Evolutionary conservation across 2,888 invertebrate species (phyloP), one percentile per base, ranked within the genome.

Genomic region (Cerceris rybyensis): DNA sequence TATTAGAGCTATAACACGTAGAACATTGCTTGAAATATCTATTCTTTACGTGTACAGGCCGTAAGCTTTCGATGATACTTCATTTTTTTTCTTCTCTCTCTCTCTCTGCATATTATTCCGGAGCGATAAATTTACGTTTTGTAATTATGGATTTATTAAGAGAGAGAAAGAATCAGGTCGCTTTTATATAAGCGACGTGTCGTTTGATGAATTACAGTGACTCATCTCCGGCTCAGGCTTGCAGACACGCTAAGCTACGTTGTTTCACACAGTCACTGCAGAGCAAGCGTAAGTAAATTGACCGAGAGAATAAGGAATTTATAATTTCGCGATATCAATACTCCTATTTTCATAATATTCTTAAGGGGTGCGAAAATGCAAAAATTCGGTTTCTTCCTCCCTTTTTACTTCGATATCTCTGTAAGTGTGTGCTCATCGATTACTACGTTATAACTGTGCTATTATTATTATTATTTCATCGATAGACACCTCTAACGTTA

Each of bases 1-100:
- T 87, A 84, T 87, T 77, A 86, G 79, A 83, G 88, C 86, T 88
- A 88, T 87, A 87, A 88, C 86, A 88, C 82, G 88, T 87, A 86
- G 86, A 87, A 87, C 80, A 82, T 85, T 85, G 85, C 80, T 88
- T 84, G 75, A 73, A 81, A 73, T 79, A 82, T 82, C 83, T 87
- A 88, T 75, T 63, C 57, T 76, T 80, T 69, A 70, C 78, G 76
- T 76, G 71, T 75, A 66, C 78, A 75, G 59, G 78, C 72, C 80
- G 43, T 80, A 75, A 83, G 76, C 75, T 65, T 81, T 83, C 76
- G 75, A 82, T 80, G 80, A 65, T 46, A 41, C 13, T 68, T 60
- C 11, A 4, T 67, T 60, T 41, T 39, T 58, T 57, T 50, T 55
- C 57, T 41, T 14, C n/a, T n/a, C n/a, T n/a, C n/a, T n/a, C n/a